Percentiles rank a stretch among this genome's conserved stretches.
phyloP scores from a whole-genome alignment of 2,113 vertebrate genomes.

The Megaleporinus macrocephalus region DNA sequence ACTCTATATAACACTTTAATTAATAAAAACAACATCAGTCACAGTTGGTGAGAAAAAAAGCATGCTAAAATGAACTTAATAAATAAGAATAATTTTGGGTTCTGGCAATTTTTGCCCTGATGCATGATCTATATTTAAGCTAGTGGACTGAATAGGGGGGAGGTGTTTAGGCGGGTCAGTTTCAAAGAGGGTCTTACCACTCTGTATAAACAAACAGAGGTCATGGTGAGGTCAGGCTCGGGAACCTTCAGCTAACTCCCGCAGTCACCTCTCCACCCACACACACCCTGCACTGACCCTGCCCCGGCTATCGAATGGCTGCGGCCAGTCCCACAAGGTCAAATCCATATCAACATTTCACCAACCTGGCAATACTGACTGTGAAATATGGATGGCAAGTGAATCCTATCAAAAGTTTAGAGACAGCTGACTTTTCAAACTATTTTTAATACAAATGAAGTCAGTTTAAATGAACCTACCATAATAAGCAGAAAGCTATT shows the following conservation, averaged over 20 bases:
- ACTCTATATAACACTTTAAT: no score
- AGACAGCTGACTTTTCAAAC: neutral
- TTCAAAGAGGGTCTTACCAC: constrained; percentile 82
- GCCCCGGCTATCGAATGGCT: constrained; percentile 47
- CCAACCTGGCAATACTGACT: constrained; percentile 9
- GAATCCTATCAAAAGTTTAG: neutral
- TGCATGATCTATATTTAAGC: constrained; percentile 47
- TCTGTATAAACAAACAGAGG: constrained; percentile 91
- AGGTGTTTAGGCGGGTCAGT: constrained; percentile 14
- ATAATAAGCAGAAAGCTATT: no score
- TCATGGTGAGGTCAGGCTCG: constrained; percentile 84
- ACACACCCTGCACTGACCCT: constrained; percentile 12
- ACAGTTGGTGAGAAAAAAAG: no score
- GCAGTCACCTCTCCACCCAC: constrained; percentile 42
- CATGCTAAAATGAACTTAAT: no score
- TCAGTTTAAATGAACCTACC: no score
- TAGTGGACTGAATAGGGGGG: constrained; percentile 77
- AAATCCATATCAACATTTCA: constrained; percentile 58
- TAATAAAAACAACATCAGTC: no score
- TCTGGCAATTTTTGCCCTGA: constrained; percentile 25
- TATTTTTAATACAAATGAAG: neutral
- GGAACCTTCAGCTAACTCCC: constrained; percentile 72
- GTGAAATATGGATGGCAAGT: neutral
- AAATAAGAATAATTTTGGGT: neutral
- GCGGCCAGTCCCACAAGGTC: constrained; percentile 51